Base-by-base conservation (phyloP, 2,888 invertebrate species). In the Dione juno region DNA sequence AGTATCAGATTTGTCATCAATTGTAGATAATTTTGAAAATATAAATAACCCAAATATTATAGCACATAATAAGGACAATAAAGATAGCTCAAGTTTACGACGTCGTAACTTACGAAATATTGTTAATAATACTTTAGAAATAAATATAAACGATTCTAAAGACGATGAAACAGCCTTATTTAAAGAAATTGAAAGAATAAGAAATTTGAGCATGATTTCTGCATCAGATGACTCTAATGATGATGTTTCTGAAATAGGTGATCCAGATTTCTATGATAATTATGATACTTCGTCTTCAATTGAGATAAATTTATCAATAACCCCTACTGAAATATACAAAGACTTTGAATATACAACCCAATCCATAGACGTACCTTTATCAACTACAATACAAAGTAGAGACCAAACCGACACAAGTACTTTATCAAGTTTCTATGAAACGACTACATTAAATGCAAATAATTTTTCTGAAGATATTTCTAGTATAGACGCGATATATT, bases 171-270 rank as follows among this genome's bases (percentile, higher is more conserved):
- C 75, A 11, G 74, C 76, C 76, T 81, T 74, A 1, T 73, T 76
- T 65, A 78, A 78, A 71, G 82, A 86, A 78, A 74, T 87, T 52
- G 79, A 84, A 74, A 79, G 77, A 71, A 71, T 87, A 40, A 81
- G 81, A 77, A 80, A 82, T 63, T 77, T 86, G 45, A 79, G 77
- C 70, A 70, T 63, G 59, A 64, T 70, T 53, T 69, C 65, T 3
- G 43, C 68, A 43, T 45, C 28, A 14, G 61, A 70, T 9, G 73
- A 76, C 35, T 66, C 65, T 19, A 76, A 74, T 53, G 77, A 81
- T 14, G 45, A 61, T 28, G 69, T 58, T 52, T 75, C 75, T 41
- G 78, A 79, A 70, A 75, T 58, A 59, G 71, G 78, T 40, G 80
- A 84, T 68, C 71, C 80, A 50, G 81, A 83, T 43, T 77, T 76